Evolutionary conservation across 2,888 invertebrate species (phyloP), one percentile per base, ranked within the genome.

Genomic region (Caenorhabditis angaria): DNA sequence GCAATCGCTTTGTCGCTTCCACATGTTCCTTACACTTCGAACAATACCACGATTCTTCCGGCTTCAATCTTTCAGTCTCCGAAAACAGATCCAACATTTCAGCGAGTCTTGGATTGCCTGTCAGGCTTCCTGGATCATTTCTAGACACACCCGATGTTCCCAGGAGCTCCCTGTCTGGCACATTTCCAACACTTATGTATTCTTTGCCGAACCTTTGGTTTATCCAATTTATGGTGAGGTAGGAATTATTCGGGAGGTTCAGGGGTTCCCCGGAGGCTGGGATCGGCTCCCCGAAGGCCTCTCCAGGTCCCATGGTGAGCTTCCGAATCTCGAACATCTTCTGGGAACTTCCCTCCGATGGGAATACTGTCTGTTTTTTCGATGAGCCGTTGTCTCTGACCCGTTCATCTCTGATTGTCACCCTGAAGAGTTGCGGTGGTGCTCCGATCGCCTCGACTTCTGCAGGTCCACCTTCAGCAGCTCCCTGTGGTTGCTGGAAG

Each of bases 31-130:
- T 80, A 61, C 79, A 82, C 14, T 61, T 54, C 25, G 69, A 74
- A 32, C 76, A 78, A 74, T 79, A 82, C 90, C 90, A 90, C 6
- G 90, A 89, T 75, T 90, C 89, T 57, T 89, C 89, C 18, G 88
- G 88, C 54, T 88, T 88, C 65, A 90, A 85, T n/a, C 88, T 82
- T 78, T 90, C 90, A 3, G 90, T 89, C 75, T 90, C 89, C 1
- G 89, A 89, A 80, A 90, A 90, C 70, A 89, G 82, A 18, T 88
- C 65, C 50, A 80, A 75, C 80, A 80, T 80, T 51, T 80, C 75
- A 4, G 75, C 68, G 18, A 78, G 69, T 55, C 76, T 72, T 3
- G 67, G 66, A 20, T 41, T 53, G 10, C 41, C 41, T n/a, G n/a
- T n/a, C n/a, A n/a, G n/a, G n/a, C n/a, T n/a, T n/a, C n/a, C n/a